Percentiles rank a stretch among this genome's conserved stretches.
These are phyloP conservation scores for Oreochromis aureus DNA, from an alignment of 2,113 vertebrate genomes.

Conservation along the genomic window DNA sequence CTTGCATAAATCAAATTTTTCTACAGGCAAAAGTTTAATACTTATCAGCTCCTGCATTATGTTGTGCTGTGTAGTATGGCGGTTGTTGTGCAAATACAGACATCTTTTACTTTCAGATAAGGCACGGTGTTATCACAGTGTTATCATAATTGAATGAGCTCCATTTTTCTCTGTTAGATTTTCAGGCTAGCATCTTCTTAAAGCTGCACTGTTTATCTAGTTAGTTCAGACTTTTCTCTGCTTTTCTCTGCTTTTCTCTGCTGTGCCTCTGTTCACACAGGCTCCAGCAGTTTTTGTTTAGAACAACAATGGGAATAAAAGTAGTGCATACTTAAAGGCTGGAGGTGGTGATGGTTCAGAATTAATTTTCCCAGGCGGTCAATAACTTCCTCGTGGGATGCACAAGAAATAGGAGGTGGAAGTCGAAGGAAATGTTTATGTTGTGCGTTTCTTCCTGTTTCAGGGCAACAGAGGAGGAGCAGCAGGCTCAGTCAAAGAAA, in stretches of 20 bases:
- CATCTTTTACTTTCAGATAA: background rate
- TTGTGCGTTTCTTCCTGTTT: constrained; percentile 75
- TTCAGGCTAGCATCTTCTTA: background rate
- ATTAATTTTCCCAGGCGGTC: constrained; percentile 85
- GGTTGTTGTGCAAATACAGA: constrained; percentile 12
- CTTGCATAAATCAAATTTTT: background rate
- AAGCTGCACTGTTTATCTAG: background rate
- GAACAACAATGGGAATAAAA: constrained; percentile 64
- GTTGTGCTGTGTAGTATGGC: background rate
- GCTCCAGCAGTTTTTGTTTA: constrained; percentile 13
- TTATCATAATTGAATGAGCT: constrained; percentile 18
- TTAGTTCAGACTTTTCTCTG: background rate
- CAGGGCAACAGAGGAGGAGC: constrained; percentile 72
- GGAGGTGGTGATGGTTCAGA: constrained; percentile 26
- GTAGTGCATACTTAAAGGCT: constrained; percentile 34
- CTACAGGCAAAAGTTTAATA: background rate
- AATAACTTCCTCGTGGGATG: constrained; percentile 79
- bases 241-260: background rate
- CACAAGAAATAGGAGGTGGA: constrained; percentile 76
- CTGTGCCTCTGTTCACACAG: background rate
- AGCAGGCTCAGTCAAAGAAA: constrained; percentile 80
- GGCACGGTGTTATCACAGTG: constrained; percentile 9
- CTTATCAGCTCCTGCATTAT: background rate
- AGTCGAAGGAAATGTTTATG: constrained; percentile 80
- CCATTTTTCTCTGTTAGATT: background rate